Percentiles rank a stretch among this genome's conserved stretches.
Conservation (phyloP, 2,113 vertebrate species). For the Notothenia coriiceps region DNA sequence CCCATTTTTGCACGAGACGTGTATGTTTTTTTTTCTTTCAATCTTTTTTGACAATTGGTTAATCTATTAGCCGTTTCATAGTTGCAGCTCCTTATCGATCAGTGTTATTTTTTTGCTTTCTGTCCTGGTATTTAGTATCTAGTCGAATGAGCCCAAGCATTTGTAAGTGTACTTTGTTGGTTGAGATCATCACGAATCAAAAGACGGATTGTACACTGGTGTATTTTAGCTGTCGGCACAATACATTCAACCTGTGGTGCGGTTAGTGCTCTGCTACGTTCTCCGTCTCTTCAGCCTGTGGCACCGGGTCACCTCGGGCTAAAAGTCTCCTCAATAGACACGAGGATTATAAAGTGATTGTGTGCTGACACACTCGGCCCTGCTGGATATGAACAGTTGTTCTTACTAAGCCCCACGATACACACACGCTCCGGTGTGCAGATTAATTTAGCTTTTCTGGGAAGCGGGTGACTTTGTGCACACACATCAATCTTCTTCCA, state of each 20-base stretch:
- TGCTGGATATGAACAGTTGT: slow-evolving; percentile 67
- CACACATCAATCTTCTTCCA: slow-evolving; percentile 65
- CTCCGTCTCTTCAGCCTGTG: slow-evolving; percentile 14
- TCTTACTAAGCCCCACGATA: slow-evolving; percentile 59
- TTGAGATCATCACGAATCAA: background rate
- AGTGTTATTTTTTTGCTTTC: too few relatives aligned
- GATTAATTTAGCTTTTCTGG: slow-evolving; percentile 73
- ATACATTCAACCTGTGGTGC: background rate
- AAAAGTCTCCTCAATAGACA: slow-evolving; percentile 59
- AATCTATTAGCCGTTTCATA: too few relatives aligned
- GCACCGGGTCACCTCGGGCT: slow-evolving; percentile 53
- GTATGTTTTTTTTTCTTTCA: too few relatives aligned
- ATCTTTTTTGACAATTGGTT: too few relatives aligned
- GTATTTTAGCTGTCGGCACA: too few relatives aligned
- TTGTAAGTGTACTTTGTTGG: background rate
- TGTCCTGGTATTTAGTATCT: too few relatives aligned
- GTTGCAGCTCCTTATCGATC: too few relatives aligned
- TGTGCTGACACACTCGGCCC: slow-evolving; percentile 60
- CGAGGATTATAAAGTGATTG: slow-evolving; percentile 73
- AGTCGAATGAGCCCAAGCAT: too few relatives aligned
- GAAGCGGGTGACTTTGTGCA: slow-evolving; percentile 55
- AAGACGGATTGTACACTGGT: too few relatives aligned
- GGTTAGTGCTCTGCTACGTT: slow-evolving; percentile 35
- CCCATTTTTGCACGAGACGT: too few relatives aligned
- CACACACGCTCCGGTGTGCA: slow-evolving; percentile 39